phyloP scores from a whole-genome alignment of 1,140 invertebrate species.

The Listronotus bonariensis region DNA sequence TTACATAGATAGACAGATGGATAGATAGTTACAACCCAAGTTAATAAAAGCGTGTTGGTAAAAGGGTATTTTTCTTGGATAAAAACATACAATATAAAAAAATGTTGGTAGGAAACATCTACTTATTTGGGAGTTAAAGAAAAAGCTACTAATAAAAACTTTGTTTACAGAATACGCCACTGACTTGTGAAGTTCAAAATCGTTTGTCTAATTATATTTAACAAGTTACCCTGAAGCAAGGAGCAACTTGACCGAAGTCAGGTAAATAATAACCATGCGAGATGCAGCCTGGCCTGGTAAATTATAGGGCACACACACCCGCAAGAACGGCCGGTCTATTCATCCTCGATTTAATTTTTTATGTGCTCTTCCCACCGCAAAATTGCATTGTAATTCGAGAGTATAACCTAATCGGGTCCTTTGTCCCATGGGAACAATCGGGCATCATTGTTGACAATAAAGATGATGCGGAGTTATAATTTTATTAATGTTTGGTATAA shows the following conservation, averaged over 20 bases:
- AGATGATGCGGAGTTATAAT: constrained; percentile 2
- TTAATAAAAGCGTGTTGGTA: too few species aligned
- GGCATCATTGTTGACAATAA: constrained; percentile 3
- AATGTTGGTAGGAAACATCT: too few species aligned
- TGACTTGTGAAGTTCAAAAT: constrained; percentile 20
- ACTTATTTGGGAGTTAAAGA: too few species aligned
- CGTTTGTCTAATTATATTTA: constrained; percentile 34
- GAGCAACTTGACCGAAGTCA: constrained; percentile 23
- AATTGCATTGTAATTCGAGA: constrained; percentile 28
- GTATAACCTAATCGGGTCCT: constrained; percentile 12
- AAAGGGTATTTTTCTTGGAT: too few species aligned
- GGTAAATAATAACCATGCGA: constrained; percentile 31
- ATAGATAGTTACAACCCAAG: too few species aligned
- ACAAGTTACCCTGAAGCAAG: constrained; percentile 28
- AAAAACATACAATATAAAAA: too few species aligned
- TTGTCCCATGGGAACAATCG: constrained; percentile 22
- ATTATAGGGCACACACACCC: constrained; percentile 28
- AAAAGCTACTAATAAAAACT: too few species aligned
- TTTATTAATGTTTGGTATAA: constrained; percentile 3
- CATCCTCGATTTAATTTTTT: constrained; percentile 23
- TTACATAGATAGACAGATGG: too few species aligned
- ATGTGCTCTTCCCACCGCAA: constrained; percentile 14
- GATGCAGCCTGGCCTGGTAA: constrained; percentile 15
- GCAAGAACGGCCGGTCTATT: constrained; percentile 22
- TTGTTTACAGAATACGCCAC: constrained; percentile 4